Evolutionary conservation across 2,113 vertebrate genomes (phyloP).

Genomic region (Crypturellus undulatus): DNA sequence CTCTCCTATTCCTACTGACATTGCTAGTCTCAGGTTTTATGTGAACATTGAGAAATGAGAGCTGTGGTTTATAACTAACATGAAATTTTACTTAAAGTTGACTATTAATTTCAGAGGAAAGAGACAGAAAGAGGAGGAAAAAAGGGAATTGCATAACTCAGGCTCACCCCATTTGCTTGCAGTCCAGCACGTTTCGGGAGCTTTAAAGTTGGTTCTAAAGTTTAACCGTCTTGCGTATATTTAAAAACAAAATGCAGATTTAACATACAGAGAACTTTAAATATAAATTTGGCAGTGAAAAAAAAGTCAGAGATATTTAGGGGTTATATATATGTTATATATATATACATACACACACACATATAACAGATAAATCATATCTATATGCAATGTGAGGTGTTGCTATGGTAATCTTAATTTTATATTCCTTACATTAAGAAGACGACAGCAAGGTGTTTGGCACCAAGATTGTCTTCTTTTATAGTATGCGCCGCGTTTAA

Average conservation of each 20-base stretch:
- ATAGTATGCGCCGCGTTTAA: constrained; percentile 16
- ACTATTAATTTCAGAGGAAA: not conserved
- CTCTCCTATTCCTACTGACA: not conserved
- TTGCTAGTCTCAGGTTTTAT: not conserved
- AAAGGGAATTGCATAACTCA: not conserved
- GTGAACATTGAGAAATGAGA: not conserved
- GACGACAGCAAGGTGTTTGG: constrained; percentile 38
- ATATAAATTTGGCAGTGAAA: not conserved
- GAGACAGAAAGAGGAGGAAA: not conserved
- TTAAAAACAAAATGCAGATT: not conserved
- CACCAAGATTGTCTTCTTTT: constrained; percentile 34
- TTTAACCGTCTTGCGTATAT: not conserved
- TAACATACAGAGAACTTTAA: not conserved
- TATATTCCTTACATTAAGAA: constrained; percentile 25
- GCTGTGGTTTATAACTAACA: not conserved
- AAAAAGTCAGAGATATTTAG: constrained; percentile 24
- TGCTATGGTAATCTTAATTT: constrained; percentile 67
- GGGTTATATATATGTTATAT: not conserved
- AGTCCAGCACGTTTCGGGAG: not conserved
- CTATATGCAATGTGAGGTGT: not conserved
- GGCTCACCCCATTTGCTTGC: not conserved
- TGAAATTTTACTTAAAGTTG: not conserved
- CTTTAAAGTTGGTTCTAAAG: not conserved
- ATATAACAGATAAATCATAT: not conserved
- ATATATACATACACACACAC: not conserved